A percentile compares a stretch with the other conserved stretches of the same genome.
Evolutionary conservation across 1,140 invertebrate species (phyloP).

Genomic region (Kradibia gibbosae): DNA sequence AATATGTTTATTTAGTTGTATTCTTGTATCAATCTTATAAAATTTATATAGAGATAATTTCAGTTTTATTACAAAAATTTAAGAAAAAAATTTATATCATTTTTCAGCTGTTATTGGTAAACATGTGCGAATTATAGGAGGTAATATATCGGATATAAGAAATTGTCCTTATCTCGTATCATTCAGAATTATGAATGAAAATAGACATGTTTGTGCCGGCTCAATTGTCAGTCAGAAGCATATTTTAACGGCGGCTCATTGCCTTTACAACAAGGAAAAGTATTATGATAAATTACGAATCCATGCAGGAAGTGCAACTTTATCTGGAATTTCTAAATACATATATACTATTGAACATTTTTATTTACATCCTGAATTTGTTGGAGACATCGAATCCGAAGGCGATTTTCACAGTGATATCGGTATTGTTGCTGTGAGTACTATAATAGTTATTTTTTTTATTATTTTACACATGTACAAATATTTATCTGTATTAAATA

Average conservation of each 20-base stretch:
- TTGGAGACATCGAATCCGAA: neutral
- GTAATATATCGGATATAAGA: neutral
- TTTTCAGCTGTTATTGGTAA: neutral
- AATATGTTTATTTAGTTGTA: too few relatives aligned
- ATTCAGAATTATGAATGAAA: neutral
- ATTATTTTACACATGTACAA: too few relatives aligned
- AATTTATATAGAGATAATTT: too few relatives aligned
- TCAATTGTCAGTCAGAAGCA: neutral
- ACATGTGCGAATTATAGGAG: neutral
- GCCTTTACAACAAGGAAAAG: neutral
- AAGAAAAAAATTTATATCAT: too few relatives aligned
- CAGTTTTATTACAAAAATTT: too few relatives aligned
- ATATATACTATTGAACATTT: neutral
- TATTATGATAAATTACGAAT: neutral
- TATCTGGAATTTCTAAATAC: neutral
- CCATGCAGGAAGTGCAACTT: neutral
- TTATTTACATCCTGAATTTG: neutral
- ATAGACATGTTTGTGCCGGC: neutral
- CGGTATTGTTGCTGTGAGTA: neutral
- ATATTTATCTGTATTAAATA: too few relatives aligned
- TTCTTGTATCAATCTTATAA: too few relatives aligned
- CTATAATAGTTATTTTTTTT: too few relatives aligned
- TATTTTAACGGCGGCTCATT: neutral
- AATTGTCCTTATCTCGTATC: neutral
- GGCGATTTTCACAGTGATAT: neutral